Conservation (phyloP, 2,888 invertebrate genomes). For the Petrolisthes cinctipes region DNA sequence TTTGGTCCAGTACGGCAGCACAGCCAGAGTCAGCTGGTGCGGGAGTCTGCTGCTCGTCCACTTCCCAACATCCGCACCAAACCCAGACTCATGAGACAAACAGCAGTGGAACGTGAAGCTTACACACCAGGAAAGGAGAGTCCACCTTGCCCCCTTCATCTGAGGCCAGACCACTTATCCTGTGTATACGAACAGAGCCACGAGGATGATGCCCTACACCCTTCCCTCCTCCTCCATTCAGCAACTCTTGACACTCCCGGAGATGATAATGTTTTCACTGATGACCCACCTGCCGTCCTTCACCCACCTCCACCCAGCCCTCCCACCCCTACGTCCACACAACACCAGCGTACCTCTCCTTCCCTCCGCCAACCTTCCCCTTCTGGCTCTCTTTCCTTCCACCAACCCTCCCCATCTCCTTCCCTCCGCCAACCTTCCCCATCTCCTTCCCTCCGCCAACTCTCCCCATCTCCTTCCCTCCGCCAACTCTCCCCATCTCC, state of each 20-base stretch:
- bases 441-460: not conserved
- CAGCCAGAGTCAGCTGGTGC: constrained; percentile 35
- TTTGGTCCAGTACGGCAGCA: constrained; percentile 38
- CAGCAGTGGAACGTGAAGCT: constrained; percentile 81
- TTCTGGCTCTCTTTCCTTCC: not conserved
- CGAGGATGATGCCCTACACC: constrained; percentile 55
- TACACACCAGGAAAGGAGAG: constrained; percentile 57
- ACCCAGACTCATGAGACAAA: constrained; percentile 84
- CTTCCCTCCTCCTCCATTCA: constrained; percentile 37
- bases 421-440: not conserved
- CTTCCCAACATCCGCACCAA: constrained; percentile 70
- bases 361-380: not conserved
- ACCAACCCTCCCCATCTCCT: not conserved
- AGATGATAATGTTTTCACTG: constrained; percentile 46
- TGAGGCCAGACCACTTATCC: constrained; percentile 61
- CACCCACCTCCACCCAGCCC: not conserved
- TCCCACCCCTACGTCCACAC: not conserved
- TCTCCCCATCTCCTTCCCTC: not conserved
- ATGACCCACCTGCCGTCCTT: constrained; percentile 11
- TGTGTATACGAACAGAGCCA: constrained; percentile 65
- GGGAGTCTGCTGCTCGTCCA: constrained; percentile 22
- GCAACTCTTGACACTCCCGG: constrained; percentile 44
- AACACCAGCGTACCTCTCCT: not conserved
- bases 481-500: not conserved
- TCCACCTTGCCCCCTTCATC: constrained; percentile 61